Conservation (phyloP, 2,797 vertebrate species). For the Bothrops alternatus region DNA sequence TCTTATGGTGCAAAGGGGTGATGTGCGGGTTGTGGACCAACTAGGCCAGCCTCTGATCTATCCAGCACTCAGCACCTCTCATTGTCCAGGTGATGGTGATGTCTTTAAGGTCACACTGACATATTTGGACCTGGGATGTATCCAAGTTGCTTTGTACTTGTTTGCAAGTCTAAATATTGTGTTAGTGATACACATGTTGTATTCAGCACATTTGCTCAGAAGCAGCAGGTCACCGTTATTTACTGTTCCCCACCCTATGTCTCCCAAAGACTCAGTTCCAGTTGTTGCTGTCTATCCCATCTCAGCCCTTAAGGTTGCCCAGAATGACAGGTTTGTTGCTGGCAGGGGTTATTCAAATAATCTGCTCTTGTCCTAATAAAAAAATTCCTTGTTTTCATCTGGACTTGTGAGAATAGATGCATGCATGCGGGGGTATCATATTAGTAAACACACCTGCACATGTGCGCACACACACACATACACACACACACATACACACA, state of each 20-base stretch:
- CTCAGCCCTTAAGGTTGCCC: neutral
- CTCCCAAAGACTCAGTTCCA: neutral
- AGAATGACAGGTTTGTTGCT: neutral
- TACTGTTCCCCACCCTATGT: neutral
- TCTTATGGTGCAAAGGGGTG: neutral
- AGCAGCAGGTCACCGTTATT: neutral
- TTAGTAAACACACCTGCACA: neutral
- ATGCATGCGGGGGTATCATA: neutral
- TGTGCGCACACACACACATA: accelerated
- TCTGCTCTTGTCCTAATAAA: neutral
- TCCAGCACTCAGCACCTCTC: neutral
- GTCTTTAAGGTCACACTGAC: neutral
- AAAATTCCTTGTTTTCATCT: neutral
- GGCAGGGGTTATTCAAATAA: neutral
- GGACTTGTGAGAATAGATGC: neutral
- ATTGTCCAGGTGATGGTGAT: neutral
- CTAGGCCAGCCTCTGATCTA: neutral
- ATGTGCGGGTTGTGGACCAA: neutral
- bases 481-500: no score
- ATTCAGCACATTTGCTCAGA: neutral
- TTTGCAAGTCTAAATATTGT: neutral
- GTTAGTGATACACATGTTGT: neutral
- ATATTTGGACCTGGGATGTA: neutral
- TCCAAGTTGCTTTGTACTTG: neutral
- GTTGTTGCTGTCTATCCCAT: neutral